phyloP scores from a whole-genome alignment of 2,113 vertebrate genomes.

The Rissa tridactyla region DNA sequence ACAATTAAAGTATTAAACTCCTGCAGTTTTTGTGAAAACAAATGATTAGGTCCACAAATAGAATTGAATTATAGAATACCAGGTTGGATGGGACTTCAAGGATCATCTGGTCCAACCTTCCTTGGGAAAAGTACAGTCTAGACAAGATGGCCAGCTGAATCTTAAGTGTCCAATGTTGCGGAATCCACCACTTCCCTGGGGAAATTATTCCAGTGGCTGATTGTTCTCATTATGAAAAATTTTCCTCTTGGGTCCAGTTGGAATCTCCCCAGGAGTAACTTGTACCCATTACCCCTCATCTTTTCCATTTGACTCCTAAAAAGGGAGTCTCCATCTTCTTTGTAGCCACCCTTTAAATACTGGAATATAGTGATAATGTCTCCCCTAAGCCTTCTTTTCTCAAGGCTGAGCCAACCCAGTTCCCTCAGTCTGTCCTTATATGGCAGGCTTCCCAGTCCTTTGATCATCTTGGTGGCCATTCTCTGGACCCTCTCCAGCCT shows the following conservation, averaged over 20 bases:
- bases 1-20: background rate
- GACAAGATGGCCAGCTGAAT: background rate
- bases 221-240: background rate
- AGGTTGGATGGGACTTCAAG: background rate
- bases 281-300: background rate
- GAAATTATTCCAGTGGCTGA: background rate
- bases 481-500: too few species aligned
- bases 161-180: background rate
- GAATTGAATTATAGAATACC: background rate
- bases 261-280: background rate
- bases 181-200: background rate
- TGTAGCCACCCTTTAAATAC: background rate
- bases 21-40: background rate
- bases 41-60: background rate
- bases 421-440: background rate
- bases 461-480: background rate
- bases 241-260: background rate
- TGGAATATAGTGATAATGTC: background rate
- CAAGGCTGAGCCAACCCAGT: background rate
- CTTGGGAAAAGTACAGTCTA: background rate
- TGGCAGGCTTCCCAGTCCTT: background rate
- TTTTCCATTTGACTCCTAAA: background rate
- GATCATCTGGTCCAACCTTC: background rate
- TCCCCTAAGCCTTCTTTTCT: background rate
- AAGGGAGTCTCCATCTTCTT: background rate